phyloP scores from a whole-genome alignment of 2,888 invertebrate species.

The Amphimallon solstitiale region DNA sequence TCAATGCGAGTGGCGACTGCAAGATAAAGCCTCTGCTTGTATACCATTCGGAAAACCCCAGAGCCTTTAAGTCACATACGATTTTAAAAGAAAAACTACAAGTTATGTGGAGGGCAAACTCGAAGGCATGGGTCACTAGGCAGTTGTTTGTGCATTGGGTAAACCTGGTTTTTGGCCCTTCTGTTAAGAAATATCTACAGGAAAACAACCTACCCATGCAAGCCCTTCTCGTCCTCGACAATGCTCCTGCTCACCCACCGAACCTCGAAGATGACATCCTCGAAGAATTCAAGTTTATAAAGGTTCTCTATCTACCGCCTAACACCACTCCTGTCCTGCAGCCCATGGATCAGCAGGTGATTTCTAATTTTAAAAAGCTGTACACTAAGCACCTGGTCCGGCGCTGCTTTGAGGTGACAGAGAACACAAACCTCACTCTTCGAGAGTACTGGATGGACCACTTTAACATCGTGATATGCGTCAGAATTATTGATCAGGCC shows the following conservation, averaged over 20 bases:
- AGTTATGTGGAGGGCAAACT: too few relatives aligned
- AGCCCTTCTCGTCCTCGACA: too few relatives aligned
- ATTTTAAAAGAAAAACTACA: too few relatives aligned
- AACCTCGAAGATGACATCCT: too few relatives aligned
- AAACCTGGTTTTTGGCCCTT: slow-evolving; percentile 47
- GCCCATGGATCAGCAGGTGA: slow-evolving; percentile 17
- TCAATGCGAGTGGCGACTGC: slow-evolving; percentile 49
- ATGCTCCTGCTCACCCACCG: too few relatives aligned
- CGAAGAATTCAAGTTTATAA: slow-evolving; percentile 17
- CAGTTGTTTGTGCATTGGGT: slow-evolving; percentile 42
- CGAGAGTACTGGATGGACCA: slow-evolving; percentile 55
- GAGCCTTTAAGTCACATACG: slow-evolving; percentile 43
- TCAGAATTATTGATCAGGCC: slow-evolving; percentile 50
- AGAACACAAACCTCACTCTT: slow-evolving; percentile 52
- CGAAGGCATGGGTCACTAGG: too few relatives aligned
- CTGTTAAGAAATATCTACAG: slow-evolving; percentile 50
- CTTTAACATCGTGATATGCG: slow-evolving; percentile 51
- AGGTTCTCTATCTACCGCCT: slow-evolving; percentile 45
- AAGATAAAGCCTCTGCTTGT: slow-evolving; percentile 51
- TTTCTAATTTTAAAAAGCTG: slow-evolving; percentile 53
- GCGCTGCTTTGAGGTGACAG: too few relatives aligned
- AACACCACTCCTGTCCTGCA: slow-evolving; percentile 50
- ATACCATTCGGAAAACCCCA: slow-evolving; percentile 47
- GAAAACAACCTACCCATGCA: slow-evolving; percentile 50
- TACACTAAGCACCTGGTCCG: too few relatives aligned